Percentiles rank a stretch among this genome's conserved stretches.
Evolutionary conservation across 1,140 invertebrate species (phyloP).

Genomic region (Drosophila melanogaster): DNA sequence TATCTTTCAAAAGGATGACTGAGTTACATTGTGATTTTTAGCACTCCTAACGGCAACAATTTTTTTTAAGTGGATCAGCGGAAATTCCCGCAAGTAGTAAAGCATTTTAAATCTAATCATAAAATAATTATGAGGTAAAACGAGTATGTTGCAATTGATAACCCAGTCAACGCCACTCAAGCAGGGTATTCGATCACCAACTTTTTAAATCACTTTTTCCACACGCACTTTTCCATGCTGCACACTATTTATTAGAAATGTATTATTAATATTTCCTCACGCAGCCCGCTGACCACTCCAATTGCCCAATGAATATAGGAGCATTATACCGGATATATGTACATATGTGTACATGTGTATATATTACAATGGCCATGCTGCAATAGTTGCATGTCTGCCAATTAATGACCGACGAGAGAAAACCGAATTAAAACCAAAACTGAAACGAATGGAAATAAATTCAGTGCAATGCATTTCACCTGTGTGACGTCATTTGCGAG

Average conservation of each 20-base stretch:
- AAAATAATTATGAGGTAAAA: slow-evolving; percentile 23
- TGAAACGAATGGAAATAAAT: slow-evolving; percentile 64
- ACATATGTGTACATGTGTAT: not conserved
- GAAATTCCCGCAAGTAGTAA: slow-evolving; percentile 7
- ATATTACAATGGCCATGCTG: slow-evolving; percentile 32
- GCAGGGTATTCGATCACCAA: slow-evolving; percentile 5
- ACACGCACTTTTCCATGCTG: not conserved
- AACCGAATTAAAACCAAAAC: slow-evolving; percentile 62
- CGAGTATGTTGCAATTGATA: slow-evolving; percentile 11
- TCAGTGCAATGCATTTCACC: slow-evolving; percentile 54
- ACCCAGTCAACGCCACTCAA: not conserved
- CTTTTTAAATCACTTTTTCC: slow-evolving; percentile 21
- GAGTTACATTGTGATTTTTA: too few relatives aligned
- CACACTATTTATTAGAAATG: slow-evolving; percentile 64
- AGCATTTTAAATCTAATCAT: slow-evolving; percentile 16
- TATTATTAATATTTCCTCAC: slow-evolving; percentile 75
- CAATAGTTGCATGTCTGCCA: slow-evolving; percentile 64
- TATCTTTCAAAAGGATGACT: too few relatives aligned
- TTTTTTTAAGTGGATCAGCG: not conserved
- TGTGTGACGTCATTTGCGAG: slow-evolving; percentile 56
- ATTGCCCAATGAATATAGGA: slow-evolving; percentile 16
- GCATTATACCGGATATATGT: slow-evolving; percentile 44
- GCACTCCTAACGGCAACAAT: too few relatives aligned
- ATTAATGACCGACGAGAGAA: slow-evolving; percentile 68
- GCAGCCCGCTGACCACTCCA: slow-evolving; percentile 33